These are phyloP conservation scores for Nerophis lumbriciformis DNA, from an alignment of 2,113 vertebrate genomes.

Conservation along the genomic window DNA sequence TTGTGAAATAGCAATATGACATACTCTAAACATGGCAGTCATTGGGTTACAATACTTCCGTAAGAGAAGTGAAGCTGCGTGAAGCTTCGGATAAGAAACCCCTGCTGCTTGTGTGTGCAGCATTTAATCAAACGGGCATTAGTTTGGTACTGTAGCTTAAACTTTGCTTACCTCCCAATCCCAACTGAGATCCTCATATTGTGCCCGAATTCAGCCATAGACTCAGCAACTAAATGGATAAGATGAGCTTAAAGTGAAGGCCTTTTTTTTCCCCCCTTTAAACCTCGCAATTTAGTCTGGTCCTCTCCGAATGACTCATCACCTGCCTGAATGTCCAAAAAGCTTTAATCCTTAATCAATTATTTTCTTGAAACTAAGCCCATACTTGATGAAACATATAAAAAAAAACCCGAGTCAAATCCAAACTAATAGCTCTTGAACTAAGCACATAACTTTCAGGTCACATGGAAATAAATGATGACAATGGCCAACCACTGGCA, in stretches of 20 bases:
- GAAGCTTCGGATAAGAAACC: conserved; percentile 52
- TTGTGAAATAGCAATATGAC: too few species aligned
- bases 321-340: conserved; percentile 33
- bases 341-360: not conserved
- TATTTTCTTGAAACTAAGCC: not conserved
- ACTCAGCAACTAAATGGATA: conserved; percentile 73
- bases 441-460: too few species aligned
- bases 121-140: conserved; percentile 72
- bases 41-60: not conserved
- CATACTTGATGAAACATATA: not conserved
- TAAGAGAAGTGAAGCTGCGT: conserved; percentile 23
- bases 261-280: conserved; percentile 31
- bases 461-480: not conserved
- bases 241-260: conserved; percentile 52
- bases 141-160: conserved; percentile 63
- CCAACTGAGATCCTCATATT: conserved; percentile 53
- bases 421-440: too few species aligned
- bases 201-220: conserved; percentile 49
- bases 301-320: conserved; percentile 26
- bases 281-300: conserved; percentile 58
- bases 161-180: conserved; percentile 65
- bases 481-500: not conserved
- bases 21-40: too few species aligned
- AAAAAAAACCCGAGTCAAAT: too few species aligned
- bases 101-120: conserved; percentile 61